Evolutionary conservation across 2,113 vertebrate species (phyloP).

Genomic region (Microcebus lehilahytsara): DNA sequence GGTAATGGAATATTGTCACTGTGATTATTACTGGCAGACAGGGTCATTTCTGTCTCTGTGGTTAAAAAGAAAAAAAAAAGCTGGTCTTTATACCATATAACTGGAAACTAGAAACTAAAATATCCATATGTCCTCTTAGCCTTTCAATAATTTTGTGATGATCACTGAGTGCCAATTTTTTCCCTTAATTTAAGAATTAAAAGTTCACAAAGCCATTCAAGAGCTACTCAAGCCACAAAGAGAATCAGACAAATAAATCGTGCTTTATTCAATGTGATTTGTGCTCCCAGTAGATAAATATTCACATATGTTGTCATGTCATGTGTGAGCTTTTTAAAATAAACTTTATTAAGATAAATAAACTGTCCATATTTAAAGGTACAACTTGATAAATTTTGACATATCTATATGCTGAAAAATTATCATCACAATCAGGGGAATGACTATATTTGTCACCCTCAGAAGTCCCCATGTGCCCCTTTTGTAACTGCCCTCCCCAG

Average conservation of each 20-base stretch:
- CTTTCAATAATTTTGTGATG: conserved; percentile 21
- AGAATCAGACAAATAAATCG: neutral
- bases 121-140: neutral
- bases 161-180: neutral
- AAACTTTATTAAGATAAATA: neutral
- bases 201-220: neutral
- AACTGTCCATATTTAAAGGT: neutral
- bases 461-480: neutral
- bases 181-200: neutral
- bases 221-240: neutral
- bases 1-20: conserved; percentile 53
- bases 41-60: conserved; percentile 53
- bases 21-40: conserved; percentile 45
- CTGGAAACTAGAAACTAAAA: conserved; percentile 25
- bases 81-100: neutral
- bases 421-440: neutral
- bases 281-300: neutral
- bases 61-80: neutral
- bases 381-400: neutral
- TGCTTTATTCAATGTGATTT: neutral
- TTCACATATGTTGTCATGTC: neutral
- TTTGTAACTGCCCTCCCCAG: neutral
- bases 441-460: neutral
- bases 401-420: neutral
- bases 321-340: neutral